These are phyloP conservation scores for Dreissena polymorpha DNA, from an alignment of 1,140 invertebrate species.

Conservation along the genomic window DNA sequence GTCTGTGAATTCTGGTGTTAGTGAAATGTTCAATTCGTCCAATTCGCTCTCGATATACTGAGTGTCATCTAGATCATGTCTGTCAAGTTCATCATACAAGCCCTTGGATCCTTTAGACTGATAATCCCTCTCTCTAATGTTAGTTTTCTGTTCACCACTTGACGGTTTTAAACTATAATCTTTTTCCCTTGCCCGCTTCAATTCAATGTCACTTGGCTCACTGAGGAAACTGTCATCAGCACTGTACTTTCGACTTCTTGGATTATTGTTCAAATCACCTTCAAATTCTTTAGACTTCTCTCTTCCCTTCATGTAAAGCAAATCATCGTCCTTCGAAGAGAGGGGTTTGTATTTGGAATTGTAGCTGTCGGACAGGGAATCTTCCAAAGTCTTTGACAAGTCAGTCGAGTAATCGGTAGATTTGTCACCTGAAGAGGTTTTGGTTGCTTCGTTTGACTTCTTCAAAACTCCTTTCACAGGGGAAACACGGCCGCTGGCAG, in stretches of 20 bases:
- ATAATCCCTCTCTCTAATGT: neutral
- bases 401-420: constrained; percentile 54
- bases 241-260: constrained; percentile 39
- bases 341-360: constrained; percentile 16
- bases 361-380: constrained; percentile 46
- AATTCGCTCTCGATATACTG: constrained; percentile 69
- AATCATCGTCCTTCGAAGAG: constrained; percentile 52
- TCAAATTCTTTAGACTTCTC: constrained; percentile 20
- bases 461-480: constrained; percentile 67
- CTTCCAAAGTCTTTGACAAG: constrained; percentile 34
- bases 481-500: constrained; percentile 43
- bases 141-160: neutral
- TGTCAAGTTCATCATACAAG: constrained; percentile 35
- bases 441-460: constrained; percentile 54
- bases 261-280: constrained; percentile 31
- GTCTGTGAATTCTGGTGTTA: constrained; percentile 77
- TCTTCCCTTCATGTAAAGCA: constrained; percentile 46
- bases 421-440: constrained; percentile 48
- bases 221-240: constrained; percentile 52
- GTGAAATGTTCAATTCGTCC: constrained; percentile 71
- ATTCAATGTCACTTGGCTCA: constrained; percentile 59
- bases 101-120: neutral
- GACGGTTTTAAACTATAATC: constrained; percentile 17
- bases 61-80: constrained; percentile 67
- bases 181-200: constrained; percentile 2